These are phyloP conservation scores for Antechinus flavipes DNA, from an alignment of 2,113 vertebrate species.

Conservation along the genomic window DNA sequence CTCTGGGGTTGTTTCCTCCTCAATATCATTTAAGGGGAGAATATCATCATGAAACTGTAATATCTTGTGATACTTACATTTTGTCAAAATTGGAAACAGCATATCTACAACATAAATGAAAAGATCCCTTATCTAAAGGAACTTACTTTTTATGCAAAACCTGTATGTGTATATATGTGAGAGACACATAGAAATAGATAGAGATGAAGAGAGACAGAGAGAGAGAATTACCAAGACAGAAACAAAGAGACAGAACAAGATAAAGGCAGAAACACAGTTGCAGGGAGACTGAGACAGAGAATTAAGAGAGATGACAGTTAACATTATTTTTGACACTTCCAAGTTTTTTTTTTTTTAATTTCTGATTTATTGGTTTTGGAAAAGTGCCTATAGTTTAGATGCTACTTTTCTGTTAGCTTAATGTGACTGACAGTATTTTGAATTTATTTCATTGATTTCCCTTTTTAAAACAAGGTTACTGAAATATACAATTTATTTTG, in stretches of 20 bases:
- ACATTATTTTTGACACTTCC: slow-evolving; percentile 34
- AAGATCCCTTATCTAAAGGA: background rate
- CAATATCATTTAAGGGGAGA: background rate
- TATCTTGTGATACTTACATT: background rate
- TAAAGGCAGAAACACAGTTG: background rate
- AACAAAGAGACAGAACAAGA: background rate
- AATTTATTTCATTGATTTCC: slow-evolving; percentile 63
- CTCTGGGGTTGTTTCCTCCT: background rate
- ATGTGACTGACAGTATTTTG: slow-evolving; percentile 60
- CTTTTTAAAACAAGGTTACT: slow-evolving; percentile 65
- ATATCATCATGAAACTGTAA: background rate
- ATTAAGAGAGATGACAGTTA: slow-evolving; percentile 13
- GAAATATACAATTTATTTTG: slow-evolving; percentile 62
- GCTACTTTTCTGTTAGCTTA: slow-evolving; percentile 47
- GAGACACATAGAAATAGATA: background rate
- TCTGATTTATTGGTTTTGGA: background rate
- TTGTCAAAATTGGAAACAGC: background rate
- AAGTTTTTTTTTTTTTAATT: slow-evolving; percentile 1
- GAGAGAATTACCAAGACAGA: too few species aligned
- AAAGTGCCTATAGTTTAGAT: slow-evolving; percentile 47
- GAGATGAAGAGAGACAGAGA: background rate
- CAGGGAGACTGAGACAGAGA: background rate
- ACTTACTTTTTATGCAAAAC: background rate
- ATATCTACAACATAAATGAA: background rate
- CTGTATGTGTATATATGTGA: background rate